phyloP scores from a whole-genome alignment of 2,888 invertebrate genomes.

The Fragum whitleyi region DNA sequence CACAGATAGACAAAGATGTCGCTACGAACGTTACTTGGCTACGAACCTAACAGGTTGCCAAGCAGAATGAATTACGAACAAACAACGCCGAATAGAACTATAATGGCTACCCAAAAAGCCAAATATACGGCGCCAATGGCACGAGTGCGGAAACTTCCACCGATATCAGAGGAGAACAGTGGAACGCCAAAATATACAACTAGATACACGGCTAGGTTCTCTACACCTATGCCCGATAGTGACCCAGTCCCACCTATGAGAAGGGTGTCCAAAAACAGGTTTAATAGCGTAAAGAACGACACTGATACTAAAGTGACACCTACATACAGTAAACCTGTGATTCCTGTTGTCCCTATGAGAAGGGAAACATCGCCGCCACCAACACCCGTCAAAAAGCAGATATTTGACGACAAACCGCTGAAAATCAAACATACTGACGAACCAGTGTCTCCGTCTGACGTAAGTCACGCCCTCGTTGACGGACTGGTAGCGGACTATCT shows the following conservation, averaged over 20 bases:
- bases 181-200: conserved; percentile 23
- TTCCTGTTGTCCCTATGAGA: conserved; percentile 54
- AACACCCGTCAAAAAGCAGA: conserved; percentile 14
- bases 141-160: conserved; percentile 66
- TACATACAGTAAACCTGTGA: conserved; percentile 32
- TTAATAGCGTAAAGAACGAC: conserved; percentile 13
- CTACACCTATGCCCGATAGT: conserved; percentile 3
- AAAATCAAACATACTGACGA: not conserved
- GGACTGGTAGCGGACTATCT: conserved; percentile 76
- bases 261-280: conserved; percentile 40
- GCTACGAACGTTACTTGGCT: conserved; percentile 56
- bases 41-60: conserved; percentile 49
- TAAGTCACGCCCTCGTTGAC: conserved; percentile 70
- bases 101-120: conserved; percentile 58
- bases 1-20: conserved; percentile 33
- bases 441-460: conserved; percentile 50
- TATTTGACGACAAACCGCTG: not conserved
- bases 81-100: conserved; percentile 22
- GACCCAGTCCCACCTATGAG: conserved; percentile 21
- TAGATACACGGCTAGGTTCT: conserved; percentile 15
- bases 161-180: conserved; percentile 68
- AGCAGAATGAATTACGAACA: conserved; percentile 26
- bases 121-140: conserved; percentile 63
- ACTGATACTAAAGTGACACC: not conserved
- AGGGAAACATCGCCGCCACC: conserved; percentile 29